Evolutionary conservation across 1,140 invertebrate genomes (phyloP).

Genomic region (Leptinotarsa undecemlineata): DNA sequence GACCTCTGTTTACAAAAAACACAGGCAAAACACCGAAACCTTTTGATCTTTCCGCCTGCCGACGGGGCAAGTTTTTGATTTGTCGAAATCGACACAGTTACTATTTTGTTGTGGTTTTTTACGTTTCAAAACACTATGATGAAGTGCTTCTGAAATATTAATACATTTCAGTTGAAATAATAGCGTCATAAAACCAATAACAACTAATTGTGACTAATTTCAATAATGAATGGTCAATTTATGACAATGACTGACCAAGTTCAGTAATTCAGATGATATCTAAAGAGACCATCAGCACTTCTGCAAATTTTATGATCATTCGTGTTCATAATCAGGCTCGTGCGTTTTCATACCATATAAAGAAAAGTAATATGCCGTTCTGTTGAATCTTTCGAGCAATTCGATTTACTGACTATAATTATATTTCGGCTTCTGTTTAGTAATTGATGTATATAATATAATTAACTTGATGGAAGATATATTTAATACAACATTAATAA

Average conservation of each 20-base stretch:
- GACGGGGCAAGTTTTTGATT: too few relatives aligned
- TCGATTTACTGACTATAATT: background rate
- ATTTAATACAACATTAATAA: too few relatives aligned
- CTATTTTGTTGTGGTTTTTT: too few relatives aligned
- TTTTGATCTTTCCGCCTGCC: too few relatives aligned
- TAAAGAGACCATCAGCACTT: background rate
- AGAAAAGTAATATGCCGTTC: background rate
- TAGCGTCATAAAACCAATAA: background rate
- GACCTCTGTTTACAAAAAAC: too few relatives aligned
- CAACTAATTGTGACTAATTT: background rate
- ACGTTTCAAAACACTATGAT: too few relatives aligned
- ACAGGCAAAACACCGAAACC: too few relatives aligned
- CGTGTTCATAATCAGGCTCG: background rate
- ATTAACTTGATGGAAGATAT: too few relatives aligned
- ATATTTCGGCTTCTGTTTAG: background rate
- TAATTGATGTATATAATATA: too few relatives aligned
- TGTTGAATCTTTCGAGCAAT: background rate
- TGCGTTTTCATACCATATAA: conserved; percentile 1
- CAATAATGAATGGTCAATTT: background rate
- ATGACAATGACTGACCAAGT: background rate
- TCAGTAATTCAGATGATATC: conserved; percentile 2
- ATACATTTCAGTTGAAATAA: background rate
- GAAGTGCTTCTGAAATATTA: background rate
- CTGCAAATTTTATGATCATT: background rate
- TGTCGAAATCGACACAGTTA: too few relatives aligned